Conservation (phyloP, 2,113 vertebrate species). For the Myotis davidii region DNA sequence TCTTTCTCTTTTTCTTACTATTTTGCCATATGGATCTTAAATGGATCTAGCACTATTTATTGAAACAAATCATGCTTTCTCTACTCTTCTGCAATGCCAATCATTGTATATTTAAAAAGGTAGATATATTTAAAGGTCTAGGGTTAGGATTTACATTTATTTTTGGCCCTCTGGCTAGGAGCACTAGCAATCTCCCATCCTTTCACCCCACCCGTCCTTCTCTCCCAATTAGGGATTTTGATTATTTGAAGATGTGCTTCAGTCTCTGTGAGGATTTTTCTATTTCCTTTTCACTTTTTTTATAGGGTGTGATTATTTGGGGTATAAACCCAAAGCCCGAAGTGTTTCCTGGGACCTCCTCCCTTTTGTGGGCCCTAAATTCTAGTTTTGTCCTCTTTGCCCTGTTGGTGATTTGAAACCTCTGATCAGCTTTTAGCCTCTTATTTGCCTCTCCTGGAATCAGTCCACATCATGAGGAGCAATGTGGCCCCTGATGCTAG, state of each 20-base stretch:
- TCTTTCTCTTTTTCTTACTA: not conserved
- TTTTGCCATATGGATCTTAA: not conserved
- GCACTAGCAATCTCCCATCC: not conserved
- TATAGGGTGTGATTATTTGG: not conserved
- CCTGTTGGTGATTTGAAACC: slow-evolving; percentile 10
- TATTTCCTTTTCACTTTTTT: slow-evolving; percentile 29
- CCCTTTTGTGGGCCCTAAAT: not conserved
- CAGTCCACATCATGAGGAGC: not conserved
- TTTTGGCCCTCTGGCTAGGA: not conserved
- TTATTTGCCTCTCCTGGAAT: not conserved
- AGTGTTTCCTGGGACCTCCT: not conserved
- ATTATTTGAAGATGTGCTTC: slow-evolving; percentile 5
- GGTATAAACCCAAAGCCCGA: not conserved
- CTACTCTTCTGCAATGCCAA: not conserved
- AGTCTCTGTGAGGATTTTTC: not conserved
- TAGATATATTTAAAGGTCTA: not conserved
- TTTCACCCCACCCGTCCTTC: not conserved
- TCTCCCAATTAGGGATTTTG: not conserved
- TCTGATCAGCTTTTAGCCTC: not conserved
- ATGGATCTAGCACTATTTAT: not conserved
- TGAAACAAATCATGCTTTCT: not conserved
- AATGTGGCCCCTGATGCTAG: not conserved
- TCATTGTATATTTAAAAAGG: not conserved
- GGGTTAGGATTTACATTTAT: not conserved
- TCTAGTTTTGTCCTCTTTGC: not conserved